phyloP scores from a whole-genome alignment of 2,797 vertebrate genomes.

The Lacerta bilineata region DNA sequence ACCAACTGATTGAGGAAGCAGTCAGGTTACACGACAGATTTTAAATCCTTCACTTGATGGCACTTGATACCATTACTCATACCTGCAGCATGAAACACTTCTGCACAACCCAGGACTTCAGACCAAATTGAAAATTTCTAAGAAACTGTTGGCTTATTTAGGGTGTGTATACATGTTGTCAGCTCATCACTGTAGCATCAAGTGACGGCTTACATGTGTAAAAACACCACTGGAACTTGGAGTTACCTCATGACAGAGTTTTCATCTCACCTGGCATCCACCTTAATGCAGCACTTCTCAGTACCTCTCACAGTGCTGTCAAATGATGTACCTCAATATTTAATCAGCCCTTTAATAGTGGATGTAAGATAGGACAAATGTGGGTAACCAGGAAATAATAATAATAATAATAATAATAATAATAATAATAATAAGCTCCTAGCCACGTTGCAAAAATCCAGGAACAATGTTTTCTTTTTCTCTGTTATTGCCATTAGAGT shows the following conservation, averaged over 20 bases:
- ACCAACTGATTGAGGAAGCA: not conserved
- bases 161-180: not conserved
- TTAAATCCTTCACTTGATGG: not conserved
- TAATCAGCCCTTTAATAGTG: not conserved
- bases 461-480: not conserved
- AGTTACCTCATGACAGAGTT: not conserved
- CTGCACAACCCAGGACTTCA: not conserved
- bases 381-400: not conserved
- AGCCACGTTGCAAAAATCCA: slow-evolving; percentile 28
- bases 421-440: slow-evolving; percentile 3
- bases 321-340: not conserved
- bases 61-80: not conserved
- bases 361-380: not conserved
- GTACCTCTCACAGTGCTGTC: not conserved
- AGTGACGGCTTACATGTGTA: not conserved
- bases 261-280: not conserved
- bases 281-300: not conserved
- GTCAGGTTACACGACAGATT: not conserved
- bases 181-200: not conserved
- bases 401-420: not conserved
- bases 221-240: not conserved
- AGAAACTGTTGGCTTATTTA: too few species aligned
- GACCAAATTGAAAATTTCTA: not conserved
- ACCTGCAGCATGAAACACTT: not conserved
- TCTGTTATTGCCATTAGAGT: slow-evolving; percentile 17